These are phyloP conservation scores for Pterocles orientalis DNA, from an alignment of 2,113 vertebrate species.

Conservation along the genomic window DNA sequence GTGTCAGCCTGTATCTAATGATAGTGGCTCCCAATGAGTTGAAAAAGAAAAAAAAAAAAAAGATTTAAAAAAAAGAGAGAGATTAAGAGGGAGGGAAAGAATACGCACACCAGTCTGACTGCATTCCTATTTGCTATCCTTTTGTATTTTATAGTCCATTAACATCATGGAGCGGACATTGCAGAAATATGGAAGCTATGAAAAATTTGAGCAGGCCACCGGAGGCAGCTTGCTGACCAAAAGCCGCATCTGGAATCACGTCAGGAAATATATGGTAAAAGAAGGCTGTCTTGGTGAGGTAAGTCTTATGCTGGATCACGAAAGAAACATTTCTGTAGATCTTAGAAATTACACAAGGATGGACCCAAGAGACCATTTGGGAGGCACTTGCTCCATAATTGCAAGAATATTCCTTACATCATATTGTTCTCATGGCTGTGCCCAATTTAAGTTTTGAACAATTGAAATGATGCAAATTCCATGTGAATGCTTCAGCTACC, in stretches of 20 bases:
- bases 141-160: constrained; percentile 79
- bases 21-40: not conserved
- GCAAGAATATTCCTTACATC: not conserved
- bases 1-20: not conserved
- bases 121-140: not conserved
- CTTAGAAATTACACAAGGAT: not conserved
- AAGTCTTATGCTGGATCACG: not conserved
- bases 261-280: constrained; percentile 93
- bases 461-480: not conserved
- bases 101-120: not conserved
- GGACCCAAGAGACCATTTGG: not conserved
- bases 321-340: not conserved
- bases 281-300: constrained; percentile 96
- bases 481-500: not conserved
- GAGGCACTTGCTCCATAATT: not conserved
- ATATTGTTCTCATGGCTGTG: not conserved
- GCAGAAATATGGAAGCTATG: constrained; percentile 90
- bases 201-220: constrained; percentile 89
- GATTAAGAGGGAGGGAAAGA: not conserved
- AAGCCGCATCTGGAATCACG: constrained; percentile 85
- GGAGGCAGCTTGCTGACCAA: constrained; percentile 88
- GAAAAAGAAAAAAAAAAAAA: not conserved
- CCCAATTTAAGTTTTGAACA: not conserved
- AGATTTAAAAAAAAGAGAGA: not conserved
- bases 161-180: constrained; percentile 88